Conservation (phyloP, 1,140 invertebrate species). For the Contarinia nasturtii region DNA sequence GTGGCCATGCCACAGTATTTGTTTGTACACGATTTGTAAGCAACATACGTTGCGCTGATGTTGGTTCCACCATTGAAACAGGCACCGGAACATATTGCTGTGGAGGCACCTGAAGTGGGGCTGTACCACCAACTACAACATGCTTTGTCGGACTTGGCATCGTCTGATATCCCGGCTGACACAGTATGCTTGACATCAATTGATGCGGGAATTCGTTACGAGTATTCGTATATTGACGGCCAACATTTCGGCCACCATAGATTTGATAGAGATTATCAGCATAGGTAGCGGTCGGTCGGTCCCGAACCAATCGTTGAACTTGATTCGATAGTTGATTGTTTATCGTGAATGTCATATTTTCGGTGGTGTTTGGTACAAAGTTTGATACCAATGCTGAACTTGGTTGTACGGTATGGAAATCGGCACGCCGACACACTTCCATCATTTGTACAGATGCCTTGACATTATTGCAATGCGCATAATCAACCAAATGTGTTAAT, state of each 20-base stretch:
- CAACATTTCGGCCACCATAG: conserved; percentile 57
- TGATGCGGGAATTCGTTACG: conserved; percentile 66
- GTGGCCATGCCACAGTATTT: conserved; percentile 45
- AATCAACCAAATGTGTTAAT: conserved; percentile 83
- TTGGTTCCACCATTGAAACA: conserved; percentile 74
- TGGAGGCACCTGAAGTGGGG: conserved; percentile 40
- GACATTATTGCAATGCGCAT: conserved; percentile 90
- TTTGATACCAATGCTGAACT: conserved; percentile 42
- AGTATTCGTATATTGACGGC: conserved; percentile 39
- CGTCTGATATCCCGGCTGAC: conserved; percentile 68
- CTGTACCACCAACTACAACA: conserved; percentile 63
- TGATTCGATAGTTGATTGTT: conserved; percentile 63
- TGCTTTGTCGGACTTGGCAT: conserved; percentile 66
- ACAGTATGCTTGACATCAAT: conserved; percentile 79
- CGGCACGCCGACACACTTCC: conserved; percentile 63
- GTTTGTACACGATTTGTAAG: conserved; percentile 56
- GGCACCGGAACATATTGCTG: conserved; percentile 63
- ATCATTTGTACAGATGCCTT: conserved; percentile 92
- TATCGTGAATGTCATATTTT: conserved; percentile 74
- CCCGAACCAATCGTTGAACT: conserved; percentile 43
- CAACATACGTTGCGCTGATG: conserved; percentile 43
- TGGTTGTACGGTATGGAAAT: conserved; percentile 41
- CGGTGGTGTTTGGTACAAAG: conserved; percentile 54
- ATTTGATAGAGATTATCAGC: conserved; percentile 61
- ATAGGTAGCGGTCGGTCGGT: conserved; percentile 36